These are phyloP conservation scores for Pterophyllum scalare DNA, from an alignment of 2,113 vertebrate genomes.

Conservation along the genomic window DNA sequence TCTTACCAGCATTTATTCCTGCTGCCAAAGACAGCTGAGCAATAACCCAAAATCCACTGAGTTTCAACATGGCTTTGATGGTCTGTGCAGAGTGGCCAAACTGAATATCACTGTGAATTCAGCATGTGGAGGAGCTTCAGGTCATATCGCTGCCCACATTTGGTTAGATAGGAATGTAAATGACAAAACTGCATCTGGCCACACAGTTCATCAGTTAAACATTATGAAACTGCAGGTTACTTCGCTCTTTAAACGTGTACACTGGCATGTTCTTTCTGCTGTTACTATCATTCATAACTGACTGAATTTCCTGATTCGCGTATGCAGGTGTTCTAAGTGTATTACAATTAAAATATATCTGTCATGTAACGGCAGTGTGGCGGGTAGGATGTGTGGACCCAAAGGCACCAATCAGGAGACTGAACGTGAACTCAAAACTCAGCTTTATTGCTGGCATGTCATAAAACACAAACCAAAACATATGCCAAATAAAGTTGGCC, in stretches of 20 bases:
- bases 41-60: conserved; percentile 6
- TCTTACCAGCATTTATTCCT: conserved; percentile 45
- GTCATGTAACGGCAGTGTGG: too few relatives aligned
- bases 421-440: too few relatives aligned
- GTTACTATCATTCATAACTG: neutral
- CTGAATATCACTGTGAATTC: neutral
- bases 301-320: neutral
- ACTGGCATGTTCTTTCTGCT: neutral
- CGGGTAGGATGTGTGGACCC: too few relatives aligned
- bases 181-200: neutral
- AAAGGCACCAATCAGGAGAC: too few relatives aligned
- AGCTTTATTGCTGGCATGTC: too few relatives aligned
- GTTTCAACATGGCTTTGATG: conserved; percentile 9
- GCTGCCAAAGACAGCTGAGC: conserved; percentile 35
- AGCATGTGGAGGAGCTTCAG: neutral
- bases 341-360: neutral
- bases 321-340: neutral
- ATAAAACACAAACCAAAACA: too few relatives aligned
- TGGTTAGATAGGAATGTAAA: conserved; percentile 65
- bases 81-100: neutral
- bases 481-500: too few relatives aligned
- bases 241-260: neutral
- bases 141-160: conserved; percentile 41
- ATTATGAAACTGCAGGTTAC: neutral
- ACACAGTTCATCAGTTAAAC: neutral